A percentile compares a stretch with the other conserved stretches of the same genome.
Evolutionary conservation across 1,140 invertebrate species (phyloP).

Genomic region (Apis florea): DNA sequence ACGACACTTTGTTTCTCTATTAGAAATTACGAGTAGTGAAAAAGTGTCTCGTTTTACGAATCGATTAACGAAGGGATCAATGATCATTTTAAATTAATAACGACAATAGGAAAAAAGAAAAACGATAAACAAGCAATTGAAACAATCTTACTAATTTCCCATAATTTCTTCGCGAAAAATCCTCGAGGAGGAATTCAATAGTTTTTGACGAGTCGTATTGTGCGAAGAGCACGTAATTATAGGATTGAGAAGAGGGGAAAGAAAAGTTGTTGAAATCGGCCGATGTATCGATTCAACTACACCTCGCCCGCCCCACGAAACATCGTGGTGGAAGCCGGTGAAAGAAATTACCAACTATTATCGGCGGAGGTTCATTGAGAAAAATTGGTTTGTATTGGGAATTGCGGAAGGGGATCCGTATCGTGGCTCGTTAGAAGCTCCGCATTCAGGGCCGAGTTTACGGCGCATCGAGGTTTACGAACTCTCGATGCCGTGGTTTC

Average conservation of each 20-base stretch:
- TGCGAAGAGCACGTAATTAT: too few species aligned
- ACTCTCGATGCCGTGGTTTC: conserved; percentile 16
- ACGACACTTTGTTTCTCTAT: too few species aligned
- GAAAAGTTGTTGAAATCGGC: not conserved
- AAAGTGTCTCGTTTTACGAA: too few species aligned
- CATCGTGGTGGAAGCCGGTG: not conserved
- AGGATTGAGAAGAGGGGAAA: not conserved
- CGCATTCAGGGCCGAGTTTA: conserved; percentile 39
- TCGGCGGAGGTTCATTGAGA: conserved; percentile 24
- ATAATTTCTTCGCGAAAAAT: too few species aligned
- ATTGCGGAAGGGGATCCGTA: conserved; percentile 26
- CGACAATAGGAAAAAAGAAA: too few species aligned
- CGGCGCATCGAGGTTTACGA: conserved; percentile 40
- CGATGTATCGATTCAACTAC: not conserved
- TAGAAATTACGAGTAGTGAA: too few species aligned
- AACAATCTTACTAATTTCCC: too few species aligned
- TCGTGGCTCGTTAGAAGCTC: conserved; percentile 30
- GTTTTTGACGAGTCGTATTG: too few species aligned
- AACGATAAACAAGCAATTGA: too few species aligned
- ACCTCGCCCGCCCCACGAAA: not conserved
- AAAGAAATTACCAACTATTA: conserved; percentile 50
- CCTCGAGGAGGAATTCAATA: too few species aligned
- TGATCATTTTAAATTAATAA: too few species aligned
- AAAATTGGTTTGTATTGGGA: conserved; percentile 35
- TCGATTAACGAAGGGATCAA: too few species aligned